Conservation (phyloP, 2,888 invertebrate genomes). For the Yponomeuta sedellus region DNA sequence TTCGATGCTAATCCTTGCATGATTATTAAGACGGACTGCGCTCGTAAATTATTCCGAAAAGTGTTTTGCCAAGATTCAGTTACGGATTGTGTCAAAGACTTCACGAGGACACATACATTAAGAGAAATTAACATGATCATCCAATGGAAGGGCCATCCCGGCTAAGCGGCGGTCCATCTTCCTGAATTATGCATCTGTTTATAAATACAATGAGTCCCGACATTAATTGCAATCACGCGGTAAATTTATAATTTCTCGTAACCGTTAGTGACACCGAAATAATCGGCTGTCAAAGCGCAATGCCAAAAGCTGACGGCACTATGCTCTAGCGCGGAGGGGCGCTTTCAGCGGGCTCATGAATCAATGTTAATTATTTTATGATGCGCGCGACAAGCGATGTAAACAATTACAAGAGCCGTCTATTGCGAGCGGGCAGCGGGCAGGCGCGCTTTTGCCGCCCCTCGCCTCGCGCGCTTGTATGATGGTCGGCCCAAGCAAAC, state of each 20-base stretch:
- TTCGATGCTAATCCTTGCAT: slow-evolving; percentile 11
- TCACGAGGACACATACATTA: neutral
- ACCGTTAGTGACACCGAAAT: slow-evolving; percentile 66
- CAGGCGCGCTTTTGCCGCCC: neutral
- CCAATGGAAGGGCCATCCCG: neutral
- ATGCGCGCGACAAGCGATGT: slow-evolving; percentile 34
- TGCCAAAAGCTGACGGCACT: slow-evolving; percentile 61
- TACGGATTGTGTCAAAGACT: neutral
- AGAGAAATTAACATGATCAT: neutral
- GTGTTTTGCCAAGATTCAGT: neutral
- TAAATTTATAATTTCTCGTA: slow-evolving; percentile 56
- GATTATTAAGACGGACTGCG: neutral
- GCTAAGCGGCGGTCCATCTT: slow-evolving; percentile 8
- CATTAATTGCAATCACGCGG: slow-evolving; percentile 47
- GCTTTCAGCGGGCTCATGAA: slow-evolving; percentile 59
- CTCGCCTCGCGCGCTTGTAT: slow-evolving; percentile 24
- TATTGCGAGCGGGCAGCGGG: slow-evolving; percentile 6
- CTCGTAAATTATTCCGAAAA: neutral
- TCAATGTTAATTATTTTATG: slow-evolving; percentile 69
- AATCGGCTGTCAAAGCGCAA: slow-evolving; percentile 67
- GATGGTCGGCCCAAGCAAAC: slow-evolving; percentile 36
- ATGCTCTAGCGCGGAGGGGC: slow-evolving; percentile 48
- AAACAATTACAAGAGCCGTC: slow-evolving; percentile 38
- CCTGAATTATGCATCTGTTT: slow-evolving; percentile 9
- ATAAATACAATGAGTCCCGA: slow-evolving; percentile 22